Conservation (phyloP, 2,113 vertebrate genomes). For the Furnarius figulus region DNA sequence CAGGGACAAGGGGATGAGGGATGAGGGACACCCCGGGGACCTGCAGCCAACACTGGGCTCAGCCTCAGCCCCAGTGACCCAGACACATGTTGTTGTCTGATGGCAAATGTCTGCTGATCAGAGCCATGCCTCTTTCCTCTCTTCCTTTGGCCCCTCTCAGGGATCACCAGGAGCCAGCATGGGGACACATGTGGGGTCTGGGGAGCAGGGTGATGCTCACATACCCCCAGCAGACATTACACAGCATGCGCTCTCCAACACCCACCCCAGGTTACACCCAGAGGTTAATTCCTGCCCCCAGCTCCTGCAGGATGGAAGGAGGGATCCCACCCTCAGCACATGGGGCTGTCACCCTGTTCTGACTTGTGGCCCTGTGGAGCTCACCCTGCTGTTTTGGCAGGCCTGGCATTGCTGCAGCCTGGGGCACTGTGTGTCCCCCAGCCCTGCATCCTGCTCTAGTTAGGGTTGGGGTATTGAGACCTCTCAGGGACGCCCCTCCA, state of each 20-base stretch:
- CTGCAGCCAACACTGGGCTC: background rate
- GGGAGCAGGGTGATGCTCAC: background rate
- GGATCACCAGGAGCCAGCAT: rapidly evolving
- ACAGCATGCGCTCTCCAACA: rapidly evolving
- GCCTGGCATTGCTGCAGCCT: background rate
- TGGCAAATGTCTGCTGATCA: rapidly evolving
- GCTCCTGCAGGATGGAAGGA: background rate
- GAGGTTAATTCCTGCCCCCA: background rate
- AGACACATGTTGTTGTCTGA: rapidly evolving
- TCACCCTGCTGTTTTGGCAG: rapidly evolving
- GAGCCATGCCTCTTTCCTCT: background rate
- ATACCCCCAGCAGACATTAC: rapidly evolving
- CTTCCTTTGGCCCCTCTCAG: background rate
- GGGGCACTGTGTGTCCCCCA: rapidly evolving
- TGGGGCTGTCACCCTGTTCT: background rate
- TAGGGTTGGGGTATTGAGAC: rapidly evolving
- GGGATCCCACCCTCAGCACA: rapidly evolving
- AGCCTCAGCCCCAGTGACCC: rapidly evolving
- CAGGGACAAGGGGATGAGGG: background rate
- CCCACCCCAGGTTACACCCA: rapidly evolving
- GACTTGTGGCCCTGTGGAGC: background rate
- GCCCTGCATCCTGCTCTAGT: background rate
- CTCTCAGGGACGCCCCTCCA: rapidly evolving
- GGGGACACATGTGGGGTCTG: background rate
- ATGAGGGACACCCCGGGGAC: background rate